phyloP scores from a whole-genome alignment of 2,113 vertebrate species.

The Aepyceros melampus region DNA sequence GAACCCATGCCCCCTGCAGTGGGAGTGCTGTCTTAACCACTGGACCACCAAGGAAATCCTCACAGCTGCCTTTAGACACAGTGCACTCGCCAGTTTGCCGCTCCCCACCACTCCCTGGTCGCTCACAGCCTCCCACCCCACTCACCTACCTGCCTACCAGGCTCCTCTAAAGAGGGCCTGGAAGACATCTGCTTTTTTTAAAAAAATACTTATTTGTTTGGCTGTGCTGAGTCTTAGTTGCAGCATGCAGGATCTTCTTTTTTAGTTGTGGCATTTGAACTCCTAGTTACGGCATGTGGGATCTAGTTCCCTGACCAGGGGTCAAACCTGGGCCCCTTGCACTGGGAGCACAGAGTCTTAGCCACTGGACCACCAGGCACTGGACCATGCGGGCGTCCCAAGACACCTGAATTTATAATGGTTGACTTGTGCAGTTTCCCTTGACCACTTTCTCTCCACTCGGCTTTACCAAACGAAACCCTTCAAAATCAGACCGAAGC shows the following conservation, averaged over 20 bases:
- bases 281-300: not conserved
- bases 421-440: not conserved
- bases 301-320: not conserved
- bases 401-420: not conserved
- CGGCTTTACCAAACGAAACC: not conserved
- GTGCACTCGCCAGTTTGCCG: not conserved
- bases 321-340: not conserved
- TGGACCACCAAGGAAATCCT: not conserved
- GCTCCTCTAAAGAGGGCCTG: not conserved
- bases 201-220: not conserved
- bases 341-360: not conserved
- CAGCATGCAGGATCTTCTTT: not conserved
- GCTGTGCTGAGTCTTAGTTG: not conserved
- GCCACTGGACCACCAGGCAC: not conserved
- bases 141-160: not conserved
- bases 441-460: not conserved
- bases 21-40: not conserved
- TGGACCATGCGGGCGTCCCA: not conserved
- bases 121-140: not conserved
- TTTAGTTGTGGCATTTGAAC: not conserved
- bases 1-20: not conserved
- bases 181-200: not conserved
- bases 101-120: not conserved
- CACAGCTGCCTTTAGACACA: not conserved
- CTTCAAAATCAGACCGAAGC: not conserved